Percentiles rank a stretch among this genome's conserved stretches.
Conservation (phyloP, 2,113 vertebrate genomes). For the Neotragus pygmaeus region DNA sequence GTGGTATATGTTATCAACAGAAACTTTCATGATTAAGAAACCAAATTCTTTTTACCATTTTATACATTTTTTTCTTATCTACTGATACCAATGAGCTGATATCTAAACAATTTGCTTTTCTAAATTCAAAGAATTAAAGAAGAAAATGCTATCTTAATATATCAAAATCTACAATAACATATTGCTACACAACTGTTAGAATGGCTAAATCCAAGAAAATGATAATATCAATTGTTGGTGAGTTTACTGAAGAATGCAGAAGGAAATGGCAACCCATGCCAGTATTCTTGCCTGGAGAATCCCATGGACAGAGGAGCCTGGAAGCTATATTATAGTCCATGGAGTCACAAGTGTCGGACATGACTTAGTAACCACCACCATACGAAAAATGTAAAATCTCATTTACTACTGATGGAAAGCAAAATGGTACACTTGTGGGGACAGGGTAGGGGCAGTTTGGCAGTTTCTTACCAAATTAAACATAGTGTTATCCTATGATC, state of each 20-base stretch:
- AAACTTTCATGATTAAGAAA: neutral
- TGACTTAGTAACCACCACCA: neutral
- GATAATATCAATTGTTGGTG: neutral
- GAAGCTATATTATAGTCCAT: neutral
- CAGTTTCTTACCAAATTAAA: neutral
- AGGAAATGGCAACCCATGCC: neutral
- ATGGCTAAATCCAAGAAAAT: neutral
- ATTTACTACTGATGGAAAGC: neutral
- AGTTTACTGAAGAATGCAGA: neutral
- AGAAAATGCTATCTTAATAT: neutral
- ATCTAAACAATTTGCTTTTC: neutral
- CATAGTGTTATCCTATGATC: neutral
- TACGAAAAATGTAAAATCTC: neutral
- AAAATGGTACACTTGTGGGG: neutral
- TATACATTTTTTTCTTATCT: neutral
- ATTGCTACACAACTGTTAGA: neutral
- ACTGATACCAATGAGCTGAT: neutral
- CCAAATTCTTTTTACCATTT: neutral
- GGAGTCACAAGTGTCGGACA: neutral
- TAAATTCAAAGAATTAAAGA: neutral
- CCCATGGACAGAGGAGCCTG: neutral
- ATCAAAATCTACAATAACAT: neutral
- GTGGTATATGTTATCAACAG: neutral
- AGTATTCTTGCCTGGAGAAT: neutral
- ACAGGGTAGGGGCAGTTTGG: neutral